Evolutionary conservation across 1,140 invertebrate genomes (phyloP).

Genomic region (Calycopis cecrops): DNA sequence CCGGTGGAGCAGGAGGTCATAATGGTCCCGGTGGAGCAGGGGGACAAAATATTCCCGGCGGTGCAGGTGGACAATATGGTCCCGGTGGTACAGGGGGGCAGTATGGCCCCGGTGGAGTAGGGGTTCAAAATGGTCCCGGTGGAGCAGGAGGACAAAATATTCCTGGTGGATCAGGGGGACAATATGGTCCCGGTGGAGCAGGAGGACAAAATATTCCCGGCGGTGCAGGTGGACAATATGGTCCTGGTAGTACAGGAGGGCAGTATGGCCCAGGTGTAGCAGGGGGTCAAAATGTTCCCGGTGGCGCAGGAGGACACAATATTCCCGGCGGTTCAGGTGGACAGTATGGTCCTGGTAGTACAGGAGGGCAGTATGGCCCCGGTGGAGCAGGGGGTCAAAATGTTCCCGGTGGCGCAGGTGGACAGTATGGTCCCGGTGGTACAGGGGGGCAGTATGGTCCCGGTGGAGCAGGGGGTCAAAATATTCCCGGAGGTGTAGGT

Average conservation of each 20-base stretch:
- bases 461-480: not conserved
- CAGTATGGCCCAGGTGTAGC: slow-evolving; percentile 2
- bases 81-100: slow-evolving; percentile 4
- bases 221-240: not conserved
- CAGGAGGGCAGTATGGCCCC: not conserved
- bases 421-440: not conserved
- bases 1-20: slow-evolving; percentile 1
- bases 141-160: slow-evolving; percentile 12
- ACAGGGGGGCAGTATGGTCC: slow-evolving; percentile 4
- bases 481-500: not conserved
- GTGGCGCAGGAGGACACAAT: not conserved
- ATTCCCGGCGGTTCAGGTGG: not conserved
- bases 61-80: slow-evolving; percentile 8
- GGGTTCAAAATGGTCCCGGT: not conserved
- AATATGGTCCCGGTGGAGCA: not conserved
- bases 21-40: slow-evolving; percentile 4
- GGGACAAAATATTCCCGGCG: not conserved
- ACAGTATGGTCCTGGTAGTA: not conserved
- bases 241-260: slow-evolving; percentile 6
- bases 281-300: not conserved
- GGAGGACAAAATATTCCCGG: slow-evolving; percentile 13
- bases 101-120: not conserved
- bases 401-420: not conserved
- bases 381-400: not conserved
- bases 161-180: slow-evolving; percentile 2